These are phyloP conservation scores for Thamnophis elegans DNA, from an alignment of 2,797 vertebrate genomes.

Conservation along the genomic window DNA sequence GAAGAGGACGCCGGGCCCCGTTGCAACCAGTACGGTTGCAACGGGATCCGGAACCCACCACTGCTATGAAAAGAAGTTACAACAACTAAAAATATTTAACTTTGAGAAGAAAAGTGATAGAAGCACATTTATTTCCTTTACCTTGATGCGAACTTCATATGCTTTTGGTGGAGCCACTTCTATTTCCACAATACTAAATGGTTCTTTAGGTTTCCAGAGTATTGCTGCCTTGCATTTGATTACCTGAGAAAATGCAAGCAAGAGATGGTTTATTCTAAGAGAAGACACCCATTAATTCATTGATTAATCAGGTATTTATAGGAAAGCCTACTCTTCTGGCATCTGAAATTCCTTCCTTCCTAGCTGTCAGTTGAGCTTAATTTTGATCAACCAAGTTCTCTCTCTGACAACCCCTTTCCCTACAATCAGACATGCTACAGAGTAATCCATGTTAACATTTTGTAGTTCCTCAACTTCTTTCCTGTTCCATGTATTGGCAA, in stretches of 20 bases:
- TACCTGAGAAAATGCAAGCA: constrained; percentile 70
- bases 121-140: constrained; percentile 51
- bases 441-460: no score
- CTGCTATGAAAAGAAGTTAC: no score
- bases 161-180: constrained; percentile 86
- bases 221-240: constrained; percentile 91
- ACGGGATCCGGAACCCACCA: no score
- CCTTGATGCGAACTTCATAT: constrained; percentile 89
- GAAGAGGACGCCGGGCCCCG: no score
- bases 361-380: neutral
- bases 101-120: no score
- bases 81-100: no score
- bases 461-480: neutral
- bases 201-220: constrained; percentile 80
- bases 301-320: neutral
- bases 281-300: neutral
- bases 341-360: neutral
- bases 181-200: constrained; percentile 86
- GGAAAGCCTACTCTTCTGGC: neutral
- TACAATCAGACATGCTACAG: neutral
- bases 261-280: neutral
- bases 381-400: neutral
- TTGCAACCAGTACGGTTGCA: no score
- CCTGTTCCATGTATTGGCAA: neutral
- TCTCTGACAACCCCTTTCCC: neutral